phyloP scores from a whole-genome alignment of 1,140 invertebrate species.

The Tenebrio molitor region DNA sequence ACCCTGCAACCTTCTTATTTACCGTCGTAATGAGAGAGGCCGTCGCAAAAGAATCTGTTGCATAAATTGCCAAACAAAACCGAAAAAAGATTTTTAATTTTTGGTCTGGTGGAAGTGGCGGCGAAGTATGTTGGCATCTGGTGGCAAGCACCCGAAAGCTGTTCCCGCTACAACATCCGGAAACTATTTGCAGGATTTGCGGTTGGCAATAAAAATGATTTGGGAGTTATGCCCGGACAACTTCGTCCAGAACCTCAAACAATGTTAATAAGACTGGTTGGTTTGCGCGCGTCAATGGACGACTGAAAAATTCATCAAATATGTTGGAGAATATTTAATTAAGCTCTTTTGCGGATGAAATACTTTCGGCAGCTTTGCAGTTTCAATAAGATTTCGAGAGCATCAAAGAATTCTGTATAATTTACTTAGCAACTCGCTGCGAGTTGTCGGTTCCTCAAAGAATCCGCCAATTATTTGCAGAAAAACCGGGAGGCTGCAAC shows the following conservation, averaged over 20 bases:
- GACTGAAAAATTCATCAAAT: conserved; percentile 11
- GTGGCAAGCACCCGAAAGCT: no score
- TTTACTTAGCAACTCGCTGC: conserved; percentile 22
- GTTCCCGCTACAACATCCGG: no score
- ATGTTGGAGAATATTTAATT: conserved; percentile 30
- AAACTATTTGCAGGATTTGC: no score
- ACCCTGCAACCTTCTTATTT: conserved; percentile 5
- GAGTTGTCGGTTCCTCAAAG: conserved; percentile 12
- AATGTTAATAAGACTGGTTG: conserved; percentile 7
- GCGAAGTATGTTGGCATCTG: no score
- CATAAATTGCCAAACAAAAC: neutral
- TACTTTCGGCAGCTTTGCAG: conserved; percentile 18
- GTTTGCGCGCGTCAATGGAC: neutral
- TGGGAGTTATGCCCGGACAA: neutral
- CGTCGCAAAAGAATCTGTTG: conserved; percentile 13
- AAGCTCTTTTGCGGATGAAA: conserved; percentile 35
- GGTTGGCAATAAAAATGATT: neutral
- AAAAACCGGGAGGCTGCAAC: no score
- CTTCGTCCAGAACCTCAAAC: neutral
- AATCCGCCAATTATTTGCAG: conserved; percentile 21
- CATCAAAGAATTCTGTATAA: conserved; percentile 38
- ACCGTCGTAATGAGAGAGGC: no score
- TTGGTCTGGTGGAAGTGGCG: no score
- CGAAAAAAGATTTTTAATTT: neutral
- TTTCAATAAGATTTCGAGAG: conserved; percentile 29